Evolutionary conservation across 2,888 invertebrate genomes (phyloP).

Genomic region (Nymphalis polychloros): DNA sequence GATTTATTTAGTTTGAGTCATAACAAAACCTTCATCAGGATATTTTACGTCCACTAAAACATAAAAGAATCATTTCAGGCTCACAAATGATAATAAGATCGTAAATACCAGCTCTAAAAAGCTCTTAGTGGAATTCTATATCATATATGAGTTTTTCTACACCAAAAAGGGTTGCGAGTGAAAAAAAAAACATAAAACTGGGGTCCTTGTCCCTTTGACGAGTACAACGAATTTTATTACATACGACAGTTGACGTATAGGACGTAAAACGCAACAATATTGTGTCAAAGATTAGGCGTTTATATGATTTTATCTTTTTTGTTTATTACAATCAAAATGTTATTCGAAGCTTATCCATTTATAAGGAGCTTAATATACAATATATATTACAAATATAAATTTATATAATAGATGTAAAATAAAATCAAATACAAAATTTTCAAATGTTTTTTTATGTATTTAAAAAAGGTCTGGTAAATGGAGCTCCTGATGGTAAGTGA

Average conservation of each 20-base stretch:
- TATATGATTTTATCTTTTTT: background rate
- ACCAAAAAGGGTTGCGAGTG: slow-evolving; percentile 62
- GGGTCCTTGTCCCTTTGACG: slow-evolving; percentile 66
- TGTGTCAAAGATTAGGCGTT: slow-evolving; percentile 17
- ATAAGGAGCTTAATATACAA: background rate
- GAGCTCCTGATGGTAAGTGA: no score
- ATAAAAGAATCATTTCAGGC: slow-evolving; percentile 38
- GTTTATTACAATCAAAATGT: background rate
- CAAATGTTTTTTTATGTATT: no score
- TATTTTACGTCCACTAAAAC: slow-evolving; percentile 39
- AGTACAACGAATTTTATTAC: slow-evolving; percentile 69
- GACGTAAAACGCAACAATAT: slow-evolving; percentile 28
- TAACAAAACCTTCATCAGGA: slow-evolving; percentile 32
- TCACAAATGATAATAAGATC: slow-evolving; percentile 58
- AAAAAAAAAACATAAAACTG: slow-evolving; percentile 55
- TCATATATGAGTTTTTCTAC: slow-evolving; percentile 55
- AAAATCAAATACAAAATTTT: no score
- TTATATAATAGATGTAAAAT: no score
- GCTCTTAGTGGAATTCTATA: slow-evolving; percentile 60
- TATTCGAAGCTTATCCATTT: background rate
- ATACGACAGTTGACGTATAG: slow-evolving; percentile 68
- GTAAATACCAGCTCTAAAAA: slow-evolving; percentile 62
- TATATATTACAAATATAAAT: no score
- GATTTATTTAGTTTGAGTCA: slow-evolving; percentile 26
- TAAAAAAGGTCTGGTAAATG: no score